Conservation (phyloP, 2,797 vertebrate species). For the Dendrocincla tyrannina region DNA sequence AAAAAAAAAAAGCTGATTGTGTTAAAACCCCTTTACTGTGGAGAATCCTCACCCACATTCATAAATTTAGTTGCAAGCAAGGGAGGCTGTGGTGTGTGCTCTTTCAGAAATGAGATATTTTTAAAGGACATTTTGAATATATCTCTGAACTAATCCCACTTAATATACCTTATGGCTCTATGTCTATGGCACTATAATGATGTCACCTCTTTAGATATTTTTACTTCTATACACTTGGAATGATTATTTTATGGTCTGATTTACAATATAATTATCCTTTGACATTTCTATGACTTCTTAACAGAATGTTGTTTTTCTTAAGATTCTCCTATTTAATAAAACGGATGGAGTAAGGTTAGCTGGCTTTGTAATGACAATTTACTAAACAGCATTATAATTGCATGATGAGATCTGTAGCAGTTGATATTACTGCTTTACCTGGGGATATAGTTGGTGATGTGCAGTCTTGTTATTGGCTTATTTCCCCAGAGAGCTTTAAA, state of each 20-base stretch:
- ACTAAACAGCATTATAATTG: neutral
- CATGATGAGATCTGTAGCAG: neutral
- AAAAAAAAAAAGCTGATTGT: neutral
- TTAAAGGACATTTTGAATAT: neutral
- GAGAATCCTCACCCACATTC: neutral
- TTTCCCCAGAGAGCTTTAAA: neutral
- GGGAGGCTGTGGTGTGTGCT: neutral
- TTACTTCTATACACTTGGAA: conserved; percentile 11
- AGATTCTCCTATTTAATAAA: neutral
- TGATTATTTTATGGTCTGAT: neutral
- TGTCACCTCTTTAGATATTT: neutral
- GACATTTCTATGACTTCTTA: neutral
- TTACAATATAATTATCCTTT: neutral
- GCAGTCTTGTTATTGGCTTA: neutral
- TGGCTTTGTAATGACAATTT: neutral
- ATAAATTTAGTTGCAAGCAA: neutral
- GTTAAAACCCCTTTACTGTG: neutral
- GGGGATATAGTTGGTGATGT: neutral
- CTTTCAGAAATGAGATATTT: neutral
- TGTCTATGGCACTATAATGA: neutral
- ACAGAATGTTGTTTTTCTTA: neutral
- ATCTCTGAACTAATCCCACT: neutral
- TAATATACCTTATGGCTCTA: neutral
- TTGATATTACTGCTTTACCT: neutral
- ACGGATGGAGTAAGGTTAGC: neutral